phyloP scores from a whole-genome alignment of 2,797 vertebrate species.

The Denticeps clupeoides region DNA sequence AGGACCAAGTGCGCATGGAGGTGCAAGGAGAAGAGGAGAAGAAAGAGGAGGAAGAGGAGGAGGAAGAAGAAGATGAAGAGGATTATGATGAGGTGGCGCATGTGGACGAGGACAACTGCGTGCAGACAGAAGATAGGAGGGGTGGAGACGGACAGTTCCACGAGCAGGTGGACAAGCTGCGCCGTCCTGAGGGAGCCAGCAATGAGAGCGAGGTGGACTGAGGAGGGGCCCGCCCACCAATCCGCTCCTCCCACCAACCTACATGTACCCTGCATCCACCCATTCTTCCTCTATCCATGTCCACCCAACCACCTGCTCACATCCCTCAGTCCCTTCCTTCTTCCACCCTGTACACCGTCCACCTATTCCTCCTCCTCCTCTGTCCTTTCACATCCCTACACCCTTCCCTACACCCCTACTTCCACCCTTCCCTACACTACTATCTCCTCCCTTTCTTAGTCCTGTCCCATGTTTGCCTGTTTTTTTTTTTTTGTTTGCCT shows the following conservation, averaged over 20 bases:
- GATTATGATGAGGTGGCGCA: conserved; percentile 61
- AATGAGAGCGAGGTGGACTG: conserved; percentile 88
- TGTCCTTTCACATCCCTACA: too few species aligned
- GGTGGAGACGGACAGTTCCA: conserved; percentile 96
- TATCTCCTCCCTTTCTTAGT: too few species aligned
- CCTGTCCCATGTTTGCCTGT: too few species aligned
- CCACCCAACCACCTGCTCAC: background rate
- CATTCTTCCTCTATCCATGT: background rate
- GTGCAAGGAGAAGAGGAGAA: conserved; percentile 84
- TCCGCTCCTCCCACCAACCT: background rate
- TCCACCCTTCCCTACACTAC: too few species aligned
- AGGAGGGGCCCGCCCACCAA: background rate
- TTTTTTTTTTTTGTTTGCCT: too few species aligned
- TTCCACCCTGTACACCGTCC: background rate
- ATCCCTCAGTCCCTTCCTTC: conserved; percentile 13
- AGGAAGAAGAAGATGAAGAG: conserved; percentile 52
- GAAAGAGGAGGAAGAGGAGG: conserved; percentile 47
- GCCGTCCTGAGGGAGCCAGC: conserved; percentile 87
- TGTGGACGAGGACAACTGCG: conserved; percentile 66
- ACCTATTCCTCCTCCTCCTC: too few species aligned
- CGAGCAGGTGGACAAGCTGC: conserved; percentile 90
- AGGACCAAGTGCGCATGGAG: conserved; percentile 86
- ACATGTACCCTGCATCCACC: background rate
- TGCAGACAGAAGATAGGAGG: conserved; percentile 82
- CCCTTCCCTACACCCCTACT: too few species aligned